Conservation (phyloP, 2,888 invertebrate genomes). For the Apodemia hepburni region DNA sequence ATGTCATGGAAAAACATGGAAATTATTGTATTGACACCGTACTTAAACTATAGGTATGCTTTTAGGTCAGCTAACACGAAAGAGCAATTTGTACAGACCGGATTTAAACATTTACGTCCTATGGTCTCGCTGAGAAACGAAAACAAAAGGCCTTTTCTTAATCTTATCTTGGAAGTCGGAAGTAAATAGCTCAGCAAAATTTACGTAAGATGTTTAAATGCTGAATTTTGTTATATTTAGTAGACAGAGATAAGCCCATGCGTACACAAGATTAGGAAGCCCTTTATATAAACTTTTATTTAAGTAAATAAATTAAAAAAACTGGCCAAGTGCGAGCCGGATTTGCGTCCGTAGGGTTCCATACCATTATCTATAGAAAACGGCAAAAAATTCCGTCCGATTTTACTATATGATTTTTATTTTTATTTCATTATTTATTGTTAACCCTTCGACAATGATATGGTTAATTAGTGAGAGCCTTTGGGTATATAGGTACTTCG, state of each 20-base stretch:
- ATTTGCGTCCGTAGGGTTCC: no score
- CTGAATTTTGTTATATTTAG: not conserved
- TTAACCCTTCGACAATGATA: no score
- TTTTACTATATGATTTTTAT: no score
- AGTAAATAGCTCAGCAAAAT: not conserved
- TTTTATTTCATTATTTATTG: no score
- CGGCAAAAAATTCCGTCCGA: no score
- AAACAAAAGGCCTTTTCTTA: not conserved
- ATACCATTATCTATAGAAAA: no score
- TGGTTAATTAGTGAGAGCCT: no score
- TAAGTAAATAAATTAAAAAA: no score
- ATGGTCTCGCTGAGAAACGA: not conserved
- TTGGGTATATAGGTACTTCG: no score
- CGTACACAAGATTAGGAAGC: not conserved
- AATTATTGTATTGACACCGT: not conserved
- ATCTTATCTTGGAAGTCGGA: not conserved
- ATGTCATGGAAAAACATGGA: no score
- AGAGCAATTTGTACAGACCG: slow-evolving; percentile 1
- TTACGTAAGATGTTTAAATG: not conserved
- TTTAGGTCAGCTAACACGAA: not conserved
- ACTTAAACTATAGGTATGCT: not conserved
- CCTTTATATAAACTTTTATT: not conserved
- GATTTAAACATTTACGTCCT: slow-evolving; percentile 15
- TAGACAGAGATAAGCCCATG: not conserved
- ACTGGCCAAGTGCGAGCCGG: no score